Evolutionary conservation across 2,797 vertebrate species (phyloP), one percentile per base, ranked within the genome.

Genomic region (Bovichtus variegatus): DNA sequence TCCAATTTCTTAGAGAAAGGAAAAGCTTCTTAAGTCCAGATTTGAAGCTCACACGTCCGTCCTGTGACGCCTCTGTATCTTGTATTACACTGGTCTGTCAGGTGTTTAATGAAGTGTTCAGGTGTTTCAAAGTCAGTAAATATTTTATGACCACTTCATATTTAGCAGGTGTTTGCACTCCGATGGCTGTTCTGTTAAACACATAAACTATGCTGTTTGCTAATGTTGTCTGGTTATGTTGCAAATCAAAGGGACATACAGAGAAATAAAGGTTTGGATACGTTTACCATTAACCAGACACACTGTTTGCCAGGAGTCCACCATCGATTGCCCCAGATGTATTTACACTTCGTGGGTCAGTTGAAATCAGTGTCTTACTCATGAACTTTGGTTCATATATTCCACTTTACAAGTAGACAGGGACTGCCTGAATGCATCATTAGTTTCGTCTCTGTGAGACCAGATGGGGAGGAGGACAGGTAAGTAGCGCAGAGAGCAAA

Each of bases 311-410:
- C 29, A 31, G 18, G 6, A 21, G 41, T 31, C 12, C 2, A 21
- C 29, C 10, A 4, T 41, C 60, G 23, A 40, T 63, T 25, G 23
- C 4, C 29, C 47, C 59, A 19, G 16, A 54, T 69, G 0, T 81
- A 11, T 83, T 71, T 70, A 67, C 71, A 40, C n/a, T 71, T 47
- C 0, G 11, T 15, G 1, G 4, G 21, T 76, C 54, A 21, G 19
- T 12, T 51, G 7, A 40, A 12, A 19, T 46, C 76, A 54, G 3
- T 44, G 74, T 41, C 44, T 70, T 2, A 9, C 6, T 73, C 36
- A 1, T 68, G 11, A 68, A 74, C 76, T 82, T 78, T 80, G 29
- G 6, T 62, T 5, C 1, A 41, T 19, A 67, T 59, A 16, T 21
- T 49, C 3, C 3, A 60, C 8, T 57, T 40, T 4, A 18, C 5